Evolutionary conservation across 30 jellyfish, hydroid and myxozoan genomes (phyloP), one percentile per base, ranked within the genome.

Genomic region (Euphysa ruthae): DNA sequence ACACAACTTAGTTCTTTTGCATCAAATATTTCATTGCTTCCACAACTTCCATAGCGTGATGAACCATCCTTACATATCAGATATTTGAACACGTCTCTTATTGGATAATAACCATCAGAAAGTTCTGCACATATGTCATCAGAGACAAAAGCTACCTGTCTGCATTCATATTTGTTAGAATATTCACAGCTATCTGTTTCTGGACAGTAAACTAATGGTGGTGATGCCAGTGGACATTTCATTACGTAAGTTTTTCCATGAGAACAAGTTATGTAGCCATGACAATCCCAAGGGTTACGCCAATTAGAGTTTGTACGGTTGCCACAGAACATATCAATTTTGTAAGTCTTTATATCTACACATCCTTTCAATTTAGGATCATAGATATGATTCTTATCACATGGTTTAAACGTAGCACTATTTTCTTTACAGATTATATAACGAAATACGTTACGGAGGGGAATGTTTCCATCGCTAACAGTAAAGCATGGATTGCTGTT

Each of bases 31-130:
- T 69, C 69, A 15, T 75, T 74, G 4, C 68, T 63, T 25, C 86
- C 93, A 61, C 95, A 83, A n/a, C 43, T 50, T 13, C 58, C 70
- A 24, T 30, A 34, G 2, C 42, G 19, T 21, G 89, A 81, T 27
- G 58, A 44, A 15, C 84, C 82, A 29, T 65, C 64, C 6, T 70
- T 68, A 68, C 95, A 83, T 20, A 31, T 27, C 49, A 83, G 34
- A 42, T 83, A 83, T 54, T 63, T 68, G 73, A 75, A 76, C 3
- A 85, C 85, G 49, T 83, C 95, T 1, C 82, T 69, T 30, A 55
- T 58, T 0, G 95, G 87, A 63, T 83, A 75, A 7, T 65, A 60
- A 20, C 95, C 95, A 54, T 83, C 95, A 12, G 82, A 52, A 28
- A 27, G 50, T 21, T 87, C 92, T 16, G 23, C 28, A 61, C 95